These are phyloP conservation scores for Trichacis sp. DNA, from an alignment of 2,888 invertebrate species.

Conservation along the genomic window DNA sequence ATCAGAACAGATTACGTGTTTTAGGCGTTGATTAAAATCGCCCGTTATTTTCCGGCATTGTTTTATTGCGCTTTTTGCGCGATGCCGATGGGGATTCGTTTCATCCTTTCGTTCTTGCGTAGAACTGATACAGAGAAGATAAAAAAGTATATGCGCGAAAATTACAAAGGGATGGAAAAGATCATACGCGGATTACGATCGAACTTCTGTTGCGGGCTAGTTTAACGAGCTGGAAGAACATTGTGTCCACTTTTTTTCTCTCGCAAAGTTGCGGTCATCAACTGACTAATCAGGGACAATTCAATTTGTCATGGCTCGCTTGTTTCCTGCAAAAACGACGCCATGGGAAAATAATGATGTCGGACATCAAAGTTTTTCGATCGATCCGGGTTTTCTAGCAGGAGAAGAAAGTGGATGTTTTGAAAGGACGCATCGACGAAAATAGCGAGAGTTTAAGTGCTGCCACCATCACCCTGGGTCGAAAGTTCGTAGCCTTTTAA, in stretches of 20 bases:
- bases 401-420: neutral
- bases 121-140: too few relatives aligned
- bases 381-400: neutral
- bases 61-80: neutral
- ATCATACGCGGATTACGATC: too few relatives aligned
- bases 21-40: neutral
- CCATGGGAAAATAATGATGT: neutral
- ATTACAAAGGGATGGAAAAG: too few relatives aligned
- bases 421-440: neutral
- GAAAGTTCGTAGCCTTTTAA: slow-evolving; percentile 35
- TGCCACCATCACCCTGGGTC: slow-evolving; percentile 27
- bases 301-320: slow-evolving; percentile 3
- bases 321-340: slow-evolving; percentile 12
- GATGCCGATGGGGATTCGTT: neutral
- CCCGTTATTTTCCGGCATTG: neutral
- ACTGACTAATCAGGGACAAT: slow-evolving; percentile 6
- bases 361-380: neutral
- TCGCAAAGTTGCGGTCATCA: too few relatives aligned
- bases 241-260: slow-evolving; percentile 31
- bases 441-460: slow-evolving; percentile 18
- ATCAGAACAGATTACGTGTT: neutral
- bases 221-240: slow-evolving; percentile 51
- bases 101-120: too few relatives aligned
- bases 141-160: too few relatives aligned
- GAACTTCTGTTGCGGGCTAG: slow-evolving; percentile 47